These are phyloP conservation scores for Drosophila greeni DNA, from an alignment of 2,888 invertebrate species.

Conservation along the genomic window DNA sequence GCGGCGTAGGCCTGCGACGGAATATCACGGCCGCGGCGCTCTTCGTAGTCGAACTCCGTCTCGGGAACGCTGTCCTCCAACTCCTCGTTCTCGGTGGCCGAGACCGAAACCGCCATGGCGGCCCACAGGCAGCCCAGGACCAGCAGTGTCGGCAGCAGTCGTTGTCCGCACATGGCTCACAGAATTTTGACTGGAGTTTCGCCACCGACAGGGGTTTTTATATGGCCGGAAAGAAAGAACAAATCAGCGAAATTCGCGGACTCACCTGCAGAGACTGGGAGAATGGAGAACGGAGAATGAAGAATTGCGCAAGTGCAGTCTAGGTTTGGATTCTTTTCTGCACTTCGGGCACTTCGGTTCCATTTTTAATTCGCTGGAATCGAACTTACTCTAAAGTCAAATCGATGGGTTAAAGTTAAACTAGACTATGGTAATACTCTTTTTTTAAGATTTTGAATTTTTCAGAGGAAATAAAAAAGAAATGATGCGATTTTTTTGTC, in stretches of 20 bases:
- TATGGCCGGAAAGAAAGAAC: conserved; percentile 39
- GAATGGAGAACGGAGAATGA: conserved; percentile 2
- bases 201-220: conserved; percentile 35
- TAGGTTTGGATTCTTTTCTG: conserved; percentile 18
- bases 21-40: conserved; percentile 43
- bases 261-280: not conserved
- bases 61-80: conserved; percentile 43
- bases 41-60: conserved; percentile 37
- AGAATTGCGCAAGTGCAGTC: conserved; percentile 26
- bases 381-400: conserved; percentile 14
- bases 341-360: conserved; percentile 11
- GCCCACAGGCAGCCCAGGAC: conserved; percentile 39
- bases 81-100: conserved; percentile 36
- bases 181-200: conserved; percentile 30
- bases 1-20: conserved; percentile 56
- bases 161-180: conserved; percentile 46
- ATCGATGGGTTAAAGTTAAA: not conserved
- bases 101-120: not conserved
- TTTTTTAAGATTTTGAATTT: not conserved
- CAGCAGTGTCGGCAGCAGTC: conserved; percentile 34
- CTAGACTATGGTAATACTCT: conserved; percentile 6
- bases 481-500: not conserved
- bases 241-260: conserved; percentile 32
- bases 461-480: not conserved
- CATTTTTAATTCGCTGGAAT: conserved; percentile 41